phyloP scores from a whole-genome alignment of 2,113 vertebrate species.

The Jaculus jaculus region DNA sequence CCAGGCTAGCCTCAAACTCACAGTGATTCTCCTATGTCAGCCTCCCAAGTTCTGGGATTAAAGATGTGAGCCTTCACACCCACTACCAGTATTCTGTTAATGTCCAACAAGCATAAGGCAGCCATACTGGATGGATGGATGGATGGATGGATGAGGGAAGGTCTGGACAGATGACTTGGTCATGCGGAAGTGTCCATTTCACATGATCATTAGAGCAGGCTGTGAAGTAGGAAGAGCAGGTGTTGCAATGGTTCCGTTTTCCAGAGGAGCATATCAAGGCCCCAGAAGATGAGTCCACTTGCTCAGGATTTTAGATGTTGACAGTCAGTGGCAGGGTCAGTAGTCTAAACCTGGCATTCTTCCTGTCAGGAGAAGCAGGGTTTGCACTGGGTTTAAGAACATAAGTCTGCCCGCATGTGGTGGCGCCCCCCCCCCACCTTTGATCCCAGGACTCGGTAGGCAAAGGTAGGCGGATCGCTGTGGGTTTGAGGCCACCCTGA shows the following conservation, averaged over 20 bases:
- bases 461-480: too few relatives aligned
- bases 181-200: neutral
- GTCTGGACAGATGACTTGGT: neutral
- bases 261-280: neutral
- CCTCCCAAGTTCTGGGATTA: too few relatives aligned
- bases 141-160: too few relatives aligned
- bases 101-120: neutral
- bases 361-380: neutral
- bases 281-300: neutral
- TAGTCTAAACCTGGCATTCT: neutral
- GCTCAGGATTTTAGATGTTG: neutral
- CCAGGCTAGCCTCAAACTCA: too few relatives aligned
- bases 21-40: too few relatives aligned
- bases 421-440: neutral
- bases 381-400: neutral
- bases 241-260: neutral
- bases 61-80: too few relatives aligned
- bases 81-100: neutral
- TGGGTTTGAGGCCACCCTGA: too few relatives aligned
- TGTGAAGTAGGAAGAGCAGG: neutral
- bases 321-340: neutral
- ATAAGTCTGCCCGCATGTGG: neutral
- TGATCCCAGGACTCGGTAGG: too few relatives aligned
- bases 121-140: neutral
- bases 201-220: neutral